phyloP scores from a whole-genome alignment of 2,113 vertebrate species.

The Hippocampus mohnikei region DNA sequence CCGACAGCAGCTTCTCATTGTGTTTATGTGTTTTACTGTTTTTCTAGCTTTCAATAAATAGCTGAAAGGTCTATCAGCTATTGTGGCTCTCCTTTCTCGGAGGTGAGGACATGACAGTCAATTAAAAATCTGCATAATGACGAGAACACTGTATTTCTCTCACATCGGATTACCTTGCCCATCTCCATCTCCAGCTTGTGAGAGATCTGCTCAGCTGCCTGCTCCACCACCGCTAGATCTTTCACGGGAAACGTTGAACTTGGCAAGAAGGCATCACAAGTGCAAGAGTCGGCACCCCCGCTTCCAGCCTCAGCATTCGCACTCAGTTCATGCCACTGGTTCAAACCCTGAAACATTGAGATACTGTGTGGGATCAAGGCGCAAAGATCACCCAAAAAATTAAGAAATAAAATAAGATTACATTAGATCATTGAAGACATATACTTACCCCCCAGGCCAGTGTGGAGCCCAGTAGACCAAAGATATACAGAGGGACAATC shows the following conservation, averaged over 20 bases:
- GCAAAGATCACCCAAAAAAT: background rate
- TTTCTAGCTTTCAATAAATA: too few relatives aligned
- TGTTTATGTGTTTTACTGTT: too few relatives aligned
- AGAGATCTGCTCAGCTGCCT: slow-evolving; percentile 43
- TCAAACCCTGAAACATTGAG: slow-evolving; percentile 22
- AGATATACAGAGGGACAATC: slow-evolving; percentile 49
- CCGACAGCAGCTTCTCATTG: too few relatives aligned
- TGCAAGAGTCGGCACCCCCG: slow-evolving; percentile 43
- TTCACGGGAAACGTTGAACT: slow-evolving; percentile 50
- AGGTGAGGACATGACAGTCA: too few relatives aligned
- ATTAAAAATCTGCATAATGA: background rate
- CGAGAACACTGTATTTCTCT: background rate
- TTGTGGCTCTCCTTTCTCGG: too few relatives aligned
- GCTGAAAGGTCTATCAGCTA: too few relatives aligned
- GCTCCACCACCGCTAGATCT: slow-evolving; percentile 53
- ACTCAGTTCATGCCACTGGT: slow-evolving; percentile 17
- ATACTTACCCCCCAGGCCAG: slow-evolving; percentile 48
- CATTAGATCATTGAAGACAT: background rate
- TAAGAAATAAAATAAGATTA: background rate
- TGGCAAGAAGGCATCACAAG: slow-evolving; percentile 64
- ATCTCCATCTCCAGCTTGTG: slow-evolving; percentile 60
- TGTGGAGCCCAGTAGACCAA: slow-evolving; percentile 46
- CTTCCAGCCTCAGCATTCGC: slow-evolving; percentile 40
- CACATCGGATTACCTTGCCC: slow-evolving; percentile 49
- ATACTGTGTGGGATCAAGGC: background rate